Base-by-base conservation (phyloP, 2,888 invertebrate genomes). In the Meghimatium bilineatum region DNA sequence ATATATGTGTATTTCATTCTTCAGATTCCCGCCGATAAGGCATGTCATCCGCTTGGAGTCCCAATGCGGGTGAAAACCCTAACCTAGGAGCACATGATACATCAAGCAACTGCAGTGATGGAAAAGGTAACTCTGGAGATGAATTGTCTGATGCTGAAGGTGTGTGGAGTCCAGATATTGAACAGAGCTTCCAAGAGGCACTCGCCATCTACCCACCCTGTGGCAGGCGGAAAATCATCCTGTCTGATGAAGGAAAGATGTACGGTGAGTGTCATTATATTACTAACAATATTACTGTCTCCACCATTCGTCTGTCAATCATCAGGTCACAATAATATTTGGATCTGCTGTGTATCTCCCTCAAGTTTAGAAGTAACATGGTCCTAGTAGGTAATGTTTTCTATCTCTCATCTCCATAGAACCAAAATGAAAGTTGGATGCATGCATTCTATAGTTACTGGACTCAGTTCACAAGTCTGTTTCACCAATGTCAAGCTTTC, bases 231-330 rank as follows among this genome's bases (percentile, higher is more conserved):
- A 99, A 99, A 96, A 99, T 99, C 94, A 99, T 99, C 92, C 96
- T 99, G 92, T 98, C 98, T 91, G 99, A 99, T 94, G 99, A 99
- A 95, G 99, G 99, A 94, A 99, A 99, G 96, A 99, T 99, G 99
- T 99, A 99, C 95, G 99, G 99, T 99, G 95, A 97, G 98, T 63
- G 20, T 56, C 20, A 17, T 56, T 23, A 44, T 12, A 44, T 44
- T 8, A 44, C 44, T 44, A 44, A 44, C 44, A 8, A 8, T n/a
- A n/a, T n/a, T n/a, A n/a, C n/a, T n/a, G n/a, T n/a, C n/a, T n/a
- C n/a, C n/a, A n/a, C n/a, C n/a, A n/a, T n/a, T n/a, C n/a, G n/a
- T n/a, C n/a, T n/a, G n/a, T n/a, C n/a, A n/a, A n/a, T n/a, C n/a
- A n/a, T n/a, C n/a, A n/a, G n/a, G n/a, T n/a, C n/a, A n/a, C n/a